A percentile compares a stretch with the other conserved stretches of the same genome.
Evolutionary conservation across 2,888 invertebrate genomes (phyloP).

Genomic region (Amphimallon solstitiale): DNA sequence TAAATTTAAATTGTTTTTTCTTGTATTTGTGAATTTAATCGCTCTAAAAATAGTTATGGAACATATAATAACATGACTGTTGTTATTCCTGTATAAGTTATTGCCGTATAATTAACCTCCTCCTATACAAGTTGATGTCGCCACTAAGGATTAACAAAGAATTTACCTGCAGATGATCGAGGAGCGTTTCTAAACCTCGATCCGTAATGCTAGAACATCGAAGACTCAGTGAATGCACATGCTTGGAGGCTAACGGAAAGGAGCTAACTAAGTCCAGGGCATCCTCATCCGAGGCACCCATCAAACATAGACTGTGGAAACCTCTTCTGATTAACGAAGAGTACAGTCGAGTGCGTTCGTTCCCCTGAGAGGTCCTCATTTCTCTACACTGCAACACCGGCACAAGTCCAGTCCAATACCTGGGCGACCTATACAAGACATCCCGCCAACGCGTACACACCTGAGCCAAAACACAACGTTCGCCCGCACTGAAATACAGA

Average conservation of each 20-base stretch:
- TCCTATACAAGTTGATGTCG: neutral
- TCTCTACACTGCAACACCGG: slow-evolving; percentile 90
- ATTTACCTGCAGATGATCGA: slow-evolving; percentile 86
- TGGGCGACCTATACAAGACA: slow-evolving; percentile 85
- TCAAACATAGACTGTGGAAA: slow-evolving; percentile 84
- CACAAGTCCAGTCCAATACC: slow-evolving; percentile 87
- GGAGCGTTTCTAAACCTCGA: slow-evolving; percentile 85
- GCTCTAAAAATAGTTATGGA: no score
- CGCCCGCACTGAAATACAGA: slow-evolving; percentile 75
- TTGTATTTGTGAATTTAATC: no score
- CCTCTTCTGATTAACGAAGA: slow-evolving; percentile 85
- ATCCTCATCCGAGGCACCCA: slow-evolving; percentile 91
- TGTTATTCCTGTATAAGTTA: no score
- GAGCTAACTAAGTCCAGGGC: slow-evolving; percentile 87
- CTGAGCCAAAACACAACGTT: slow-evolving; percentile 78
- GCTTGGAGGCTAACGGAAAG: slow-evolving; percentile 83
- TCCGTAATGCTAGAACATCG: slow-evolving; percentile 92
- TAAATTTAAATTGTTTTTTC: no score
- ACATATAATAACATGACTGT: no score
- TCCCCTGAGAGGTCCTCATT: slow-evolving; percentile 70
- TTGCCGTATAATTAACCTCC: no score
- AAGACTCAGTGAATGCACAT: slow-evolving; percentile 85
- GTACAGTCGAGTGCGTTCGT: slow-evolving; percentile 74
- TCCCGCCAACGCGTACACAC: slow-evolving; percentile 89
- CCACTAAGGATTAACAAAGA: neutral